phyloP scores from a whole-genome alignment of 2,113 vertebrate species.

The Alectura lathami region DNA sequence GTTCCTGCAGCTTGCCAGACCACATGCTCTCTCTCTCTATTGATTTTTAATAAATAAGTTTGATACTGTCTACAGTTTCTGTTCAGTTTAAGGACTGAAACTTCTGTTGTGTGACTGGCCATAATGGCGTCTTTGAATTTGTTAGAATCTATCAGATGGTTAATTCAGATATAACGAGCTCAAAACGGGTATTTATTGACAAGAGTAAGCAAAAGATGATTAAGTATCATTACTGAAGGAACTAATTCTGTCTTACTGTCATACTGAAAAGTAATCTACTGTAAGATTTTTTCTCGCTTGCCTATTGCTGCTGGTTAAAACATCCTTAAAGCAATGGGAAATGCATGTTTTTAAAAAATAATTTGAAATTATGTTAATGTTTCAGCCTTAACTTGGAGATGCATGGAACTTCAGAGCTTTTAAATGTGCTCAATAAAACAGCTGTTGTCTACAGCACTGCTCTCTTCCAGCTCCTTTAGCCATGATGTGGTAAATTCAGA shows the following conservation, averaged over 20 bases:
- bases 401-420: neutral
- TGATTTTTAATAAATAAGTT: conserved; percentile 16
- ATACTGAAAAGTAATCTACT: neutral
- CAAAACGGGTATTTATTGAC: neutral
- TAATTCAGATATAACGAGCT: conserved; percentile 13
- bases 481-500: accelerated
- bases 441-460: neutral
- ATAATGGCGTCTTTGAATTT: neutral
- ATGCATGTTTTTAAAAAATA: neutral
- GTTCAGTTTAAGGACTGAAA: neutral
- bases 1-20: neutral
- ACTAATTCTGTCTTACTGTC: neutral
- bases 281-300: neutral
- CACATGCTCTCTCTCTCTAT: neutral
- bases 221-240: neutral
- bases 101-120: neutral
- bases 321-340: neutral
- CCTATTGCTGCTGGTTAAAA: neutral
- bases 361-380: neutral
- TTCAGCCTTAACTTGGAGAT: neutral
- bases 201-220: neutral
- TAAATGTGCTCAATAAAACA: neutral
- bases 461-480: neutral
- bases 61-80: neutral
- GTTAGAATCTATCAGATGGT: neutral